Evolutionary conservation across 2,888 invertebrate species (phyloP), one percentile per base, ranked within the genome.

Genomic region (Hydropsyche betteni): DNA sequence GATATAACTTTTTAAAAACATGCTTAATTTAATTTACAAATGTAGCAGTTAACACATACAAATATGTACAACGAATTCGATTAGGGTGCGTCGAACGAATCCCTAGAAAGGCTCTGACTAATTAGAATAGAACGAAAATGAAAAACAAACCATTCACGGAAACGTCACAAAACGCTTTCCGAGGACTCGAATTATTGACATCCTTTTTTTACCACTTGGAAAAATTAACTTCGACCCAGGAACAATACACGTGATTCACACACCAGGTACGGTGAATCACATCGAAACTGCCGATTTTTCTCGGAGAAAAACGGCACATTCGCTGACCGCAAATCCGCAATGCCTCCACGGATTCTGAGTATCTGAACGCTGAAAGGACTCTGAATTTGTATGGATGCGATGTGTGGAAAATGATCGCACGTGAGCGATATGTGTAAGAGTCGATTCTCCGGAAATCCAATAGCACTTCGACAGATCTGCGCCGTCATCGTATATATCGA

Each of bases 111-210:
- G 44, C 44, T 44, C 10, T 10, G 10, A 44, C 44, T 44, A 44
- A 44, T 44, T 44, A 44, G 10, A 44, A 44, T 10, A 44, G 44
- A 24, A 61, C 64, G 8, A 24, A 6, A 24, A 6, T 36, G 34
- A 64, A 64, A 24, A 64, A 64, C 34, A 24, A 7, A 33, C 36
- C 64, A 34, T 64, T 64, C 64, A 64, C 36, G 36, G 64, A 64
- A 64, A 4, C 6, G 5, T 64, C 64, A 36, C 64, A 64, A 64
- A 36, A 36, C 64, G 36, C 5, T 64, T 64, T 64, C 64, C 64
- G 34, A 64, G 64, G 64, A 64, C 34, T 64, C 10, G 33, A 12
- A 33, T 64, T 36, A 61, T 61, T 64, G 36, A 36, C 12, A 33
- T 64, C 16, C 44, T 44, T 44, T 24, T 24, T 24, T 24, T 24